Evolutionary conservation across 1,140 invertebrate species (phyloP).

Genomic region (Drosophila virilis): DNA sequence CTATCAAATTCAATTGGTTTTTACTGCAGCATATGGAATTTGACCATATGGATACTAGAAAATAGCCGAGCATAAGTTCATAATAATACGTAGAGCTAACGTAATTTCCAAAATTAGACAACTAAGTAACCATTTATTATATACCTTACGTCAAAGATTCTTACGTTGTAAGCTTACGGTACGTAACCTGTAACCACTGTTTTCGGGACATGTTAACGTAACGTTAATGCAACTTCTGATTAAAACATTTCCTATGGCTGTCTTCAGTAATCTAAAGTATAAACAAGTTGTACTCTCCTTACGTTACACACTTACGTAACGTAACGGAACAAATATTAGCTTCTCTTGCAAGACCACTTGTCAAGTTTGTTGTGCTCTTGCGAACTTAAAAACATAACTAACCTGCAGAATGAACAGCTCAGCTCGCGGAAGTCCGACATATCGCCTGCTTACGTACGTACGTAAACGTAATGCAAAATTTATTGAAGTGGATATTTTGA

Average conservation of each 20-base stretch:
- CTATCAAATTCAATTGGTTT: slow-evolving; percentile 10
- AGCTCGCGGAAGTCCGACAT: background rate
- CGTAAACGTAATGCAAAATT: slow-evolving; percentile 23
- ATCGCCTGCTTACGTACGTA: slow-evolving; percentile 25
- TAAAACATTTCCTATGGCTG: no score
- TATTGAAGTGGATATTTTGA: slow-evolving; percentile 28
- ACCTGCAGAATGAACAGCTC: no score
- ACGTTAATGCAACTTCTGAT: no score
- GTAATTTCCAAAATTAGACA: no score
- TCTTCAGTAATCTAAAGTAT: background rate
- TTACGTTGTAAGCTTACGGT: background rate
- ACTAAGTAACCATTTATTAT: no score
- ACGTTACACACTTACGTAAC: background rate
- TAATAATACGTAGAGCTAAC: background rate
- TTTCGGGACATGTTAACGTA: no score
- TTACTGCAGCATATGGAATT: background rate
- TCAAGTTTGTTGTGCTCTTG: background rate
- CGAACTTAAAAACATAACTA: no score
- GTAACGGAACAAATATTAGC: background rate
- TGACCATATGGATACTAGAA: background rate
- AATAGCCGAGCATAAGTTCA: background rate
- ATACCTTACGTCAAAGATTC: background rate
- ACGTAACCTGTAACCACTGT: background rate
- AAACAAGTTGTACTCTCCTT: no score
- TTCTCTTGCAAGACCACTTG: background rate